These are phyloP conservation scores for Leptodactylus fuscus DNA, from an alignment of 2,113 vertebrate genomes.

Conservation along the genomic window DNA sequence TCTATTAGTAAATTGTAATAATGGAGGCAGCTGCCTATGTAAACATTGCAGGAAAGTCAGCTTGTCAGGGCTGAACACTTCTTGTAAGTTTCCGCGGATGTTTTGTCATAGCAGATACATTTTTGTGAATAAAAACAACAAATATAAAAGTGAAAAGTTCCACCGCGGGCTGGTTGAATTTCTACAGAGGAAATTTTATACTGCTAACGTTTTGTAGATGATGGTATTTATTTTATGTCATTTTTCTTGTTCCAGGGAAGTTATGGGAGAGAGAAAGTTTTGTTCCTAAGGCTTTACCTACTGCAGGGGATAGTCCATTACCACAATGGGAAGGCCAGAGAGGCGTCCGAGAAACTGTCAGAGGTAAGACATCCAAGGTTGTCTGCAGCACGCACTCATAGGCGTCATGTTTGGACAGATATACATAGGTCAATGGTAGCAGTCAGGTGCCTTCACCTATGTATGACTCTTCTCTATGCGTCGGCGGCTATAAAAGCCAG, in stretches of 20 bases:
- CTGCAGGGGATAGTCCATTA: slow-evolving; percentile 90
- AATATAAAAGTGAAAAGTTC: not conserved
- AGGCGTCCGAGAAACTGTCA: slow-evolving; percentile 78
- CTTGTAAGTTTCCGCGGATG: not conserved
- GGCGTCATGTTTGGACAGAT: too few species aligned
- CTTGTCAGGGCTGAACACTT: not conserved
- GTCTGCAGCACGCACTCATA: too few species aligned
- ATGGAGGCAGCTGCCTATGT: not conserved
- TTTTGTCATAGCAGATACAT: not conserved
- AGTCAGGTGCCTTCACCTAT: too few species aligned
- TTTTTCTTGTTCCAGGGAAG: slow-evolving; percentile 78
- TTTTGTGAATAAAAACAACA: not conserved
- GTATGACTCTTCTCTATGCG: too few species aligned
- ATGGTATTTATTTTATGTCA: not conserved
- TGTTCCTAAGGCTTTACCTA: slow-evolving; percentile 92
- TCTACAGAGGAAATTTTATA: not conserved
- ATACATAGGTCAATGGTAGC: too few species aligned
- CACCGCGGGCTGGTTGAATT: too few species aligned
- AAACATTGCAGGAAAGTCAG: not conserved
- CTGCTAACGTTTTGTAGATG: not conserved
- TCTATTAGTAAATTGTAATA: not conserved
- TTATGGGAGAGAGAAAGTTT: slow-evolving; percentile 90
- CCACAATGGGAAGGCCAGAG: slow-evolving; percentile 82
- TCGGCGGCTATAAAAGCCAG: too few species aligned
- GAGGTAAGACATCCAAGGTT: slow-evolving; percentile 80